Evolutionary conservation across 2,888 invertebrate species (phyloP), one percentile per base, ranked within the genome.

Genomic region (Zaprionus bogoriensis): DNA sequence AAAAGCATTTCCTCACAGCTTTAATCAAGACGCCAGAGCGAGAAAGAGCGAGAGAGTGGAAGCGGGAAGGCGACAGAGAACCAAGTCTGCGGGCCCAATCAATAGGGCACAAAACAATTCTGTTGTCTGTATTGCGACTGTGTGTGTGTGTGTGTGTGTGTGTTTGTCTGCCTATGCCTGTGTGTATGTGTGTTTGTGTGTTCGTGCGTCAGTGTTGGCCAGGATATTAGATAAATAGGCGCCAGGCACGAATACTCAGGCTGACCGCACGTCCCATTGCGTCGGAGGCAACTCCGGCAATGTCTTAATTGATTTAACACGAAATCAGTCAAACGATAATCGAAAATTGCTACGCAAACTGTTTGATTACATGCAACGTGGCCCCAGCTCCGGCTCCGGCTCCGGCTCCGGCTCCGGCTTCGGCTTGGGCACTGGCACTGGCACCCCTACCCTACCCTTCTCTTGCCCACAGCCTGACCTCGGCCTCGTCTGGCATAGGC

Each of bases 321-420:
- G 82, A 83, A 83, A 86, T 83, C 82, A 83, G 86, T 86, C 86
- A 83, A 83, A 86, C 82, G 82, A 83, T 83, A 86, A 83, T 83
- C 86, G 82, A 83, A 83, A 83, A 83, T 83, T 83, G 84, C 85
- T 86, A 77, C 76, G 82, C 82, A 83, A 83, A 83, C 86, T 83
- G 82, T 86, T 86, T 86, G 84, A 86, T 83, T 83, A 86, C 82
- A 86, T 86, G 82, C 82, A 83, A 82, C 75, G 77, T 69, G 73
- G 69, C 39, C 25, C 58, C 45, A 9, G 25, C 46, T 2, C 38
- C 53, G 41, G 25, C 47, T 25, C n/a, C 30, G 28, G 46, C 19
- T n/a, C 10, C 19, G 10, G n/a, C 27, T 42, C 44, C 20, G 19
- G 46, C 28, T 46, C 28, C 54, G 73, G 69, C 39, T 22, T 55